Evolutionary conservation across 1,140 invertebrate species (phyloP).

Genomic region (Cardiocondyla obscurior): DNA sequence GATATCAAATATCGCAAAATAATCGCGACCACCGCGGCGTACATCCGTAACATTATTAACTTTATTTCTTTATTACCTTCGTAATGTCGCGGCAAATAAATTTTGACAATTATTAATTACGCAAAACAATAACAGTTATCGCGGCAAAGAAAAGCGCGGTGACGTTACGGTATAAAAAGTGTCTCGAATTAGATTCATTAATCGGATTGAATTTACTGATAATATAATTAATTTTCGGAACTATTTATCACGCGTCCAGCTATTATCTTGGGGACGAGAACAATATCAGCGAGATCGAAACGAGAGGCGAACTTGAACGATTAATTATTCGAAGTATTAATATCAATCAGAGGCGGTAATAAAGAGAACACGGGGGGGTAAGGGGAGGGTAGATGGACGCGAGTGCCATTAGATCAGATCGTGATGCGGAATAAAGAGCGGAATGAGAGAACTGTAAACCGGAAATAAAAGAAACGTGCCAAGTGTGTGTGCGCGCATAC

Average conservation of each 20-base stretch:
- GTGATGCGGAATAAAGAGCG: constrained; percentile 3
- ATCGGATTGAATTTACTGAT: background rate
- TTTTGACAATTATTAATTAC: background rate
- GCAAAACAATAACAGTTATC: background rate
- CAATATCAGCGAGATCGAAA: constrained; percentile 22
- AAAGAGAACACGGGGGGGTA: background rate
- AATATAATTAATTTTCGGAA: constrained; percentile 22
- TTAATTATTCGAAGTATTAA: constrained; percentile 49
- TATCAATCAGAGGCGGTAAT: constrained; percentile 25
- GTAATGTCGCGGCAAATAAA: background rate
- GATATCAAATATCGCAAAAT: too few relatives aligned
- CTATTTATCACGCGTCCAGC: constrained; percentile 39
- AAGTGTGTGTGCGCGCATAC: background rate
- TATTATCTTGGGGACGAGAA: constrained; percentile 32
- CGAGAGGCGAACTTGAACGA: constrained; percentile 38
- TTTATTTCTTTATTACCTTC: background rate
- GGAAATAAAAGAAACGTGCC: background rate
- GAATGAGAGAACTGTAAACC: background rate
- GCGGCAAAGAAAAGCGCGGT: background rate
- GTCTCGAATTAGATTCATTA: background rate
- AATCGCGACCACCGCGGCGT: too few relatives aligned
- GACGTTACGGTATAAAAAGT: background rate
- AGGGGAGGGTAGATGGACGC: too few relatives aligned
- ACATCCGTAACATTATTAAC: background rate
- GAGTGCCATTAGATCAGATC: constrained; percentile 11